These are phyloP conservation scores for Ariopsis seemanni DNA, from an alignment of 2,113 vertebrate species.

Conservation along the genomic window DNA sequence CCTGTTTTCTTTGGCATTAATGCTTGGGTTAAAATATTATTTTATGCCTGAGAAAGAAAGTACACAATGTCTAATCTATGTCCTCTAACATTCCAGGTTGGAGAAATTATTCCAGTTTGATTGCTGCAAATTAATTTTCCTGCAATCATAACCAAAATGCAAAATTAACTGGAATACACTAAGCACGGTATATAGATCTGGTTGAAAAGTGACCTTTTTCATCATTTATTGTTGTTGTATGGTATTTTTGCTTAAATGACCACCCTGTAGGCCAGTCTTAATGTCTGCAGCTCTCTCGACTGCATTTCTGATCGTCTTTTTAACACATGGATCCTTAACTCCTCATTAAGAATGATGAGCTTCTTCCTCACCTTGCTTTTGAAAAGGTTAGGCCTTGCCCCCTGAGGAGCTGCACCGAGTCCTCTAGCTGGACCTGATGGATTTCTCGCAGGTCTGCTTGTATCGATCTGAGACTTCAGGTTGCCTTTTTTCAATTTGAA, in stretches of 20 bases:
- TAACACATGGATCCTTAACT: slow-evolving; percentile 67
- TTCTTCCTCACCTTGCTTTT: slow-evolving; percentile 75
- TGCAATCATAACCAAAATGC: slow-evolving; percentile 35
- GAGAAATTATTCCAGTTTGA: slow-evolving; percentile 46
- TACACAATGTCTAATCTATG: slow-evolving; percentile 50
- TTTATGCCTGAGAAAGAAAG: slow-evolving; percentile 38
- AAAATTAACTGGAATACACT: slow-evolving; percentile 24
- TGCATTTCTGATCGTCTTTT: slow-evolving; percentile 65
- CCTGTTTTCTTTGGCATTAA: slow-evolving; percentile 41
- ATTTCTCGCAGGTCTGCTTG: slow-evolving; percentile 68
- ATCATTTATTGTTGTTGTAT: slow-evolving; percentile 5
- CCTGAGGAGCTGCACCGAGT: slow-evolving; percentile 65
- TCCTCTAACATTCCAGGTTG: slow-evolving; percentile 21
- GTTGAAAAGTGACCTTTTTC: slow-evolving; percentile 2
- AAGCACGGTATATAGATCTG: neutral
- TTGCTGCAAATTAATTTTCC: slow-evolving; percentile 55
- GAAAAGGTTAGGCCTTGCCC: slow-evolving; percentile 72
- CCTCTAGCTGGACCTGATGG: slow-evolving; percentile 66
- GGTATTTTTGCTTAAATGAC: slow-evolving; percentile 14
- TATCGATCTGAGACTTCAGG: slow-evolving; percentile 76
- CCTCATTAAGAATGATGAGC: slow-evolving; percentile 80
- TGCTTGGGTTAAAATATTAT: slow-evolving; percentile 47
- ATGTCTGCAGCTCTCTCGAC: slow-evolving; percentile 59
- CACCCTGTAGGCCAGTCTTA: slow-evolving; percentile 55
- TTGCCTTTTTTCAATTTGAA: slow-evolving; percentile 68